phyloP scores from a whole-genome alignment of 1,140 invertebrate species.

The Hypothenemus hampei region DNA sequence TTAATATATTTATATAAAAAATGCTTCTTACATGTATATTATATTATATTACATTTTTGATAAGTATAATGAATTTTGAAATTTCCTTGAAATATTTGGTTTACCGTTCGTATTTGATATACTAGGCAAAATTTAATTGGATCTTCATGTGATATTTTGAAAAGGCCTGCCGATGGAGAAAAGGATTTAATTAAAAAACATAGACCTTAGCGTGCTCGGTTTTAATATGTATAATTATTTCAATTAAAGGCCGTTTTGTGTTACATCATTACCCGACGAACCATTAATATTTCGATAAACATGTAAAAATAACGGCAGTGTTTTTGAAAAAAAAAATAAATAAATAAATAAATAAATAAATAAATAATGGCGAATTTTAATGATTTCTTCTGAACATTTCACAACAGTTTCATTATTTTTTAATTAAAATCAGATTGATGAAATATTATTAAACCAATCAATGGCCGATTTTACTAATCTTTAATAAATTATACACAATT shows the following conservation, averaged over 20 bases:
- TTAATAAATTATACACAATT: neutral
- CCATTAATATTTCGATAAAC: slow-evolving; percentile 10
- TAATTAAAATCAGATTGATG: neutral
- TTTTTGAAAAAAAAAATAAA: neutral
- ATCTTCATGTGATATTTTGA: slow-evolving; percentile 5
- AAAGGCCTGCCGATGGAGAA: slow-evolving; percentile 1
- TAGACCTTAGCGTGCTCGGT: slow-evolving; percentile 4
- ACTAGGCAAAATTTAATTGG: no score
- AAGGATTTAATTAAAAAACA: slow-evolving; percentile 10
- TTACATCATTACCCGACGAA: slow-evolving; percentile 29
- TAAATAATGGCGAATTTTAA: neutral
- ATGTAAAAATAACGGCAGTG: neutral
- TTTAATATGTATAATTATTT: slow-evolving; percentile 26
- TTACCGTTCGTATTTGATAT: no score
- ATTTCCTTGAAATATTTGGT: no score
- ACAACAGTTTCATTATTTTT: neutral
- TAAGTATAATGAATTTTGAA: no score
- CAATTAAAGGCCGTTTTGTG: slow-evolving; percentile 22
- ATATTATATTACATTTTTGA: no score
- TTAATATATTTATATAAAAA: no score
- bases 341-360: neutral
- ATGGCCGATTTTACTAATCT: neutral
- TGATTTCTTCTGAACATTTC: neutral
- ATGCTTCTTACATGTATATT: no score
- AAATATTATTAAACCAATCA: neutral